Evolutionary conservation across 2,888 invertebrate genomes (phyloP), one percentile per base, ranked within the genome.

Genomic region (Crossocerus cetratus): DNA sequence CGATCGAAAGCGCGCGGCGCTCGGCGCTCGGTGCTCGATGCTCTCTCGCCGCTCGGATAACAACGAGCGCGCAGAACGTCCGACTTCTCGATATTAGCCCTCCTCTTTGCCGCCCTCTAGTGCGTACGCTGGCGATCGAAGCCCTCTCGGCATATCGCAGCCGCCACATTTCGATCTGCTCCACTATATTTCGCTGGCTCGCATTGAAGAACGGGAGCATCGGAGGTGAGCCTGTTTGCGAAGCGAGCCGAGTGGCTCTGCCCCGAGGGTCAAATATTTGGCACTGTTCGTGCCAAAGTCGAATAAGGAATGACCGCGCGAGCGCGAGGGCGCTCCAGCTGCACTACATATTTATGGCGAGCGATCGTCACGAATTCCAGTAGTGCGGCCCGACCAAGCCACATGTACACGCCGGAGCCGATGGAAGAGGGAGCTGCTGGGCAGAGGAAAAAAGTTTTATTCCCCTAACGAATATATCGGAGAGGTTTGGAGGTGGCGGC

Each of bases 21-120:
- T n/a, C n/a, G n/a, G 32, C 3, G 32, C 32, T 32, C 32, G 32
- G 32, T 32, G 8, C 32, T 32, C 32, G 32, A 32, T 32, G 8
- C 32, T 32, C 32, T 32, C 32, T 11, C 32, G 32, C 8, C 32
- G 32, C 32, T 70, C 70, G 74, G 72, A 70, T 81, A 76, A 68
- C 71, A 78, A 73, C 59, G 58, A 60, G 55, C 65, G 55, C 65
- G 66, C 63, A 32, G 32, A 32, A 32, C 57, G 55, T 61, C 69
- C 56, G 71, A 74, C 63, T 68, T 73, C n/a, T n/a, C 42, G 59
- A 32, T 59, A 65, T 60, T 44, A 65, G 21, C 59, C 55, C 68
- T 58, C 22, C 58, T 49, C 76, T 67, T 79, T 79, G n/a, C 62
- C 18, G 56, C 20, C 42, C 44, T 42, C 22, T 16, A 44, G 44